Conservation (phyloP, 2,888 invertebrate species). For the Patella pellucida region DNA sequence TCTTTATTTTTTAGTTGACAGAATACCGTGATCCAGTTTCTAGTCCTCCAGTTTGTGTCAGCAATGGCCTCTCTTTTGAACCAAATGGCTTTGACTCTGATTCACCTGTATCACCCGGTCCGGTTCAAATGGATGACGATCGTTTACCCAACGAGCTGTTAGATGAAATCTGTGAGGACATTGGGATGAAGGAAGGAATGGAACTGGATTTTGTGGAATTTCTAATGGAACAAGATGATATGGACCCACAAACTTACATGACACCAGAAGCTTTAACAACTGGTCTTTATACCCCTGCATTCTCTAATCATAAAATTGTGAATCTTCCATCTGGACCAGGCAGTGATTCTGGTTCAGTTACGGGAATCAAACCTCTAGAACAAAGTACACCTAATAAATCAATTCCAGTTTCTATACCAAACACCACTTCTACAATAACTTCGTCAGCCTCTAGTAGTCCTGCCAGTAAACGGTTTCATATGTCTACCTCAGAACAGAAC, state of each 20-base stretch:
- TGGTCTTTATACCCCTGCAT: slow-evolving; percentile 18
- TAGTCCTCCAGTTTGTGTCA: slow-evolving; percentile 57
- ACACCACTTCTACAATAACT: background rate
- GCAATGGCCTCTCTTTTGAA: slow-evolving; percentile 52
- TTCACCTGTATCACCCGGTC: slow-evolving; percentile 48
- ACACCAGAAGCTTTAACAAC: slow-evolving; percentile 49
- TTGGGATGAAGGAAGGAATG: slow-evolving; percentile 70
- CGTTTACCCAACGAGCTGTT: slow-evolving; percentile 64
- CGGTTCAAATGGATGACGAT: slow-evolving; percentile 54
- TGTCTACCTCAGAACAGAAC: slow-evolving; percentile 55
- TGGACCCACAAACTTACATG: slow-evolving; percentile 58
- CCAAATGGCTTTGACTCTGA: slow-evolving; percentile 56
- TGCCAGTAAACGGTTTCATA: slow-evolving; percentile 58
- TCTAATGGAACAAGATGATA: slow-evolving; percentile 61
- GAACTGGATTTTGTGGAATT: slow-evolving; percentile 69
- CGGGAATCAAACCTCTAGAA: background rate
- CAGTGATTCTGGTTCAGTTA: background rate
- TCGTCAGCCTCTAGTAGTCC: slow-evolving; percentile 59
- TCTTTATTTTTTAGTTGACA: slow-evolving; percentile 55
- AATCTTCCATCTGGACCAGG: background rate
- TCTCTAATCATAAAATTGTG: slow-evolving; percentile 3
- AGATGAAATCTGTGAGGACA: slow-evolving; percentile 70
- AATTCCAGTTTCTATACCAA: slow-evolving; percentile 7
- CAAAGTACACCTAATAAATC: background rate
- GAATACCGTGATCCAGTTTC: slow-evolving; percentile 63